Evolutionary conservation across 2,113 vertebrate genomes (phyloP), one percentile per base, ranked within the genome.

Genomic region (Cavia porcellus): DNA sequence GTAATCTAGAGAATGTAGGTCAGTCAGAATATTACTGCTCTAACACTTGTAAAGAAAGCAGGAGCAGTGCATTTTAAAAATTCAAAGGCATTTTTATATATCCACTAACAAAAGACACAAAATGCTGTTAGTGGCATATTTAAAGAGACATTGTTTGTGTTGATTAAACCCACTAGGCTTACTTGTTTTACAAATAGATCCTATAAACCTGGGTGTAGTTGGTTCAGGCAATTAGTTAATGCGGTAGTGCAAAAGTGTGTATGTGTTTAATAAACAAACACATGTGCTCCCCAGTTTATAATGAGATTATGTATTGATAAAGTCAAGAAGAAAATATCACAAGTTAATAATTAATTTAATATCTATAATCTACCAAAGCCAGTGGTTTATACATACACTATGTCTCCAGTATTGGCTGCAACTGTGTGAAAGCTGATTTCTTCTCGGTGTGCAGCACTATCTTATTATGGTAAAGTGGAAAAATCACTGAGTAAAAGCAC

Each of bases 141-240:
- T 97, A 96, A 98, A 97, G 91, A 96, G 90, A 98, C 98, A 96
- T 96, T 97, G 14, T 97, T 97, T 97, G 74, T 95, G 64, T 81
- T 98, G 92, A 98, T 98, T 97, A 98, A 98, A 97, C 64, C 83
- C 95, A 97, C 62, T 61, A 98, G 91, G 72, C 64, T 30, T 95
- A 94, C 72, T 98, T 98, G 86, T 96, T 98, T 97, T 97, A 92
- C 90, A 98, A 96, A 98, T n/a, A 89, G 0, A 94, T 89, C 90
- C 66, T 72, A n/a, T 19, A 86, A 74, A 96, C 93, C 79, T 92
- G 20, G 96, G 25, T 97, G 32, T 62, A 95, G 92, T 96, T 96
- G 45, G 0, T 50, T 77, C 50, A 92, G 81, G 89, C 3, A 97
- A 57, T 84, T 81, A 97, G 57, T 84, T 79, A 98, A 96, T 94